These are phyloP conservation scores for Brachionus asplanchnoidis DNA, from an alignment of 1,140 invertebrate genomes.

Conservation along the genomic window DNA sequence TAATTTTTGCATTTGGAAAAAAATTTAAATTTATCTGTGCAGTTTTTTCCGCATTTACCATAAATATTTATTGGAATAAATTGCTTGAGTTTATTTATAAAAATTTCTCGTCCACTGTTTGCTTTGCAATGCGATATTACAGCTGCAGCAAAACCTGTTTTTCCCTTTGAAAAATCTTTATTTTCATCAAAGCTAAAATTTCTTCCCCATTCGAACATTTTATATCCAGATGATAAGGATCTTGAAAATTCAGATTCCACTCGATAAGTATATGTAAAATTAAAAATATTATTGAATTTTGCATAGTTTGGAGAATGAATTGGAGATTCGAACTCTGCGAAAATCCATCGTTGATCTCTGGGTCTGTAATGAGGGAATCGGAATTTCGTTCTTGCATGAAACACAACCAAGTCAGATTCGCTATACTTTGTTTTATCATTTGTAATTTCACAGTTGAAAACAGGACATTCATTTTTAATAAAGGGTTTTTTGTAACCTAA, in stretches of 20 bases:
- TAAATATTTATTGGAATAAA: slow-evolving; percentile 48
- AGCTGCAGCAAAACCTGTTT: not conserved
- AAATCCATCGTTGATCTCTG: slow-evolving; percentile 11
- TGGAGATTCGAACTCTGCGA: not conserved
- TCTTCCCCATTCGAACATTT: slow-evolving; percentile 22
- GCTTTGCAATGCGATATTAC: slow-evolving; percentile 42
- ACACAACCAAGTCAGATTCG: not conserved
- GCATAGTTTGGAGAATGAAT: not conserved
- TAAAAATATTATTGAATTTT: slow-evolving; percentile 29
- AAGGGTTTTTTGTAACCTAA: not conserved
- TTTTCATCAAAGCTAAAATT: not conserved
- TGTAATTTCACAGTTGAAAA: slow-evolving; percentile 1
- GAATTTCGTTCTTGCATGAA: not conserved
- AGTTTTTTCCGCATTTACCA: slow-evolving; percentile 46
- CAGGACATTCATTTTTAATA: not conserved
- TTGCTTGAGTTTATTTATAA: slow-evolving; percentile 43
- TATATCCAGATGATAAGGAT: not conserved
- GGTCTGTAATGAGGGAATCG: not conserved
- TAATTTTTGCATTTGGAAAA: not conserved
- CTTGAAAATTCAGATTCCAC: not conserved
- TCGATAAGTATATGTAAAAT: not conserved
- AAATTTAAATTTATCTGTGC: not conserved
- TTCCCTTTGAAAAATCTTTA: not conserved
- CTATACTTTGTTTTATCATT: not conserved
- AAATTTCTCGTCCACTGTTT: slow-evolving; percentile 21